A percentile compares a stretch with the other conserved stretches of the same genome.
phyloP scores from a whole-genome alignment of 2,797 vertebrate genomes.

The Gouania willdenowi region DNA sequence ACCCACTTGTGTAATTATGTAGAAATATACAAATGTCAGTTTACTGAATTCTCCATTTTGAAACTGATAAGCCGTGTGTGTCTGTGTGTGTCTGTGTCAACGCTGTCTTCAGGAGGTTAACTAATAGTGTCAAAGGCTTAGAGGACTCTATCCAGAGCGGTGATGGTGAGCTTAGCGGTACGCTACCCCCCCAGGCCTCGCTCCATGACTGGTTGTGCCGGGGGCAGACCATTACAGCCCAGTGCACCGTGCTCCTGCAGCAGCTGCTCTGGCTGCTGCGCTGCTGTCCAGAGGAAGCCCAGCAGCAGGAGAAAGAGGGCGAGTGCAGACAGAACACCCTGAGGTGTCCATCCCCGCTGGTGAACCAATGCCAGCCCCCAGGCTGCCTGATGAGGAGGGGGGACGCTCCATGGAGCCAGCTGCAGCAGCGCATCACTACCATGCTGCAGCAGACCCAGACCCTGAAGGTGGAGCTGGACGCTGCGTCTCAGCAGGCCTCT shows the following conservation, averaged over 20 bases:
- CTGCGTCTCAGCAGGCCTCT: slow-evolving; percentile 63
- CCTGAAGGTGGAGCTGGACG: slow-evolving; percentile 77
- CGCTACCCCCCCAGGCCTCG: slow-evolving; percentile 84
- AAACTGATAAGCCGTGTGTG: too few relatives aligned
- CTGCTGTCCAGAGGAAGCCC: slow-evolving; percentile 81
- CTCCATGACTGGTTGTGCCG: slow-evolving; percentile 76
- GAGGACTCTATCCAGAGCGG: slow-evolving; percentile 49
- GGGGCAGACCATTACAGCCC: slow-evolving; percentile 78
- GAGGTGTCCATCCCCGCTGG: slow-evolving; percentile 79
- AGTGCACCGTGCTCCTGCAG: slow-evolving; percentile 79
- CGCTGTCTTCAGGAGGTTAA: slow-evolving; percentile 74
- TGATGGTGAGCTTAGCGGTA: slow-evolving; percentile 53
- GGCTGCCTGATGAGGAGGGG: slow-evolving; percentile 80
- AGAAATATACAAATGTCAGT: too few relatives aligned
- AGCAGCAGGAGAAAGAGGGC: slow-evolving; percentile 44
- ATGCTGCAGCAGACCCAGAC: slow-evolving; percentile 66
- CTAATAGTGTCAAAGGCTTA: slow-evolving; percentile 76
- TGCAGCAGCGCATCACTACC: slow-evolving; percentile 51
- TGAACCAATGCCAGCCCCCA: slow-evolving; percentile 75
- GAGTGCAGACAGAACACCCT: slow-evolving; percentile 58
- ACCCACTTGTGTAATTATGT: too few relatives aligned
- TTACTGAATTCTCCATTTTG: background rate
- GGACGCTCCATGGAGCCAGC: slow-evolving; percentile 78
- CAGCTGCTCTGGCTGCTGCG: slow-evolving; percentile 87
- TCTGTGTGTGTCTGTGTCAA: background rate